phyloP scores from a whole-genome alignment of 2,113 vertebrate genomes.

The Macrotis lagotis region DNA sequence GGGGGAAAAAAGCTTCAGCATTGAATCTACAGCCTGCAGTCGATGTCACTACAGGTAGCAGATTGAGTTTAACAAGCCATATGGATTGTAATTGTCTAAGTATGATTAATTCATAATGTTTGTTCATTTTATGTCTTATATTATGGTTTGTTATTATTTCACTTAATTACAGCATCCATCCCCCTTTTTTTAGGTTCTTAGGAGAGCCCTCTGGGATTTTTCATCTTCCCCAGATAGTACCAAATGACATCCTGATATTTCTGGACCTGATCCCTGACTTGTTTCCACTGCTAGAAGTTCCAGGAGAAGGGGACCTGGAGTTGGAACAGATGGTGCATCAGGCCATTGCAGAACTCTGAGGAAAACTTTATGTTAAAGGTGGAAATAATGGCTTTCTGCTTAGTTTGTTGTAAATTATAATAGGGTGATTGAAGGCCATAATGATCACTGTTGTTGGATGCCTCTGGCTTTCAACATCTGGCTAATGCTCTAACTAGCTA shows the following conservation, averaged over 20 bases:
- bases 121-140: conserved; percentile 95
- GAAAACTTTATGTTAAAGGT: conserved; percentile 94
- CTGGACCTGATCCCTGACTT: conserved; percentile 87
- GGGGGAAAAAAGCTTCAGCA: conserved; percentile 67
- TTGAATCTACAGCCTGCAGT: conserved; percentile 73
- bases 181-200: conserved; percentile 82
- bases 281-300: conserved; percentile 88
- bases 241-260: conserved; percentile 87
- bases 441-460: conserved; percentile 82
- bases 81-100: conserved; percentile 95
- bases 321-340: conserved; percentile 88
- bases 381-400: conserved; percentile 89
- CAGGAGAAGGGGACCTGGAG: conserved; percentile 83
- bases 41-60: conserved; percentile 87
- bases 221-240: conserved; percentile 88
- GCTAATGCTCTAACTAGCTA: conserved; percentile 74
- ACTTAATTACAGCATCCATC: conserved; percentile 87
- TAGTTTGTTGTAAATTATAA: conserved; percentile 87
- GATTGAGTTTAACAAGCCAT: conserved; percentile 99
- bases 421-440: conserved; percentile 83
- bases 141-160: conserved; percentile 95
- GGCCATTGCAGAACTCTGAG: conserved; percentile 86
- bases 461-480: conserved; percentile 84
- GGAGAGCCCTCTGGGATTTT: conserved; percentile 89
- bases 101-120: conserved; percentile 97